phyloP scores from a whole-genome alignment of 2,113 vertebrate genomes.

The Apus apus region DNA sequence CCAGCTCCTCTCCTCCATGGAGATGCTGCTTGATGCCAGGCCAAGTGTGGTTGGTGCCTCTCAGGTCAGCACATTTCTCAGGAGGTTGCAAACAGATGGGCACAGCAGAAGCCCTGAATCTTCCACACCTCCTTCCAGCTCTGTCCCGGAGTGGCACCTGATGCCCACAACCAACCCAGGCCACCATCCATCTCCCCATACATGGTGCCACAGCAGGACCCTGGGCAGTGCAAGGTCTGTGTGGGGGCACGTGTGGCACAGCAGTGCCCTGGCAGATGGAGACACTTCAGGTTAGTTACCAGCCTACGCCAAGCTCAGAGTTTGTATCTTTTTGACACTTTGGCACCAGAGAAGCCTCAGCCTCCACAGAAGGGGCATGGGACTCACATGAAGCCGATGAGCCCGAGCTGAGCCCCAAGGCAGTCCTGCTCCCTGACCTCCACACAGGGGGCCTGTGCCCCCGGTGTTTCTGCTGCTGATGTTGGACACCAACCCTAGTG shows the following conservation, averaged over 20 bases:
- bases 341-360: neutral
- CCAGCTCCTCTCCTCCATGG: too few relatives aligned
- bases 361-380: neutral
- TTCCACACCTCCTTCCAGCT: neutral
- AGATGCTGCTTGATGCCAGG: neutral
- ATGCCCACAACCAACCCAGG: neutral
- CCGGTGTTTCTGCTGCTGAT: neutral
- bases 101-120: neutral
- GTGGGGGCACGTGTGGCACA: neutral
- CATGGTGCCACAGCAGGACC: rapidly evolving
- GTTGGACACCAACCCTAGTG: neutral
- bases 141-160: neutral
- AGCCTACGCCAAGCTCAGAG: neutral
- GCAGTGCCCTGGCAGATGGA: neutral
- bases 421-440: neutral
- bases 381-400: neutral
- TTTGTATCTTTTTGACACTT: neutral
- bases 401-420: neutral
- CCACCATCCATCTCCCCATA: neutral
- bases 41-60: neutral
- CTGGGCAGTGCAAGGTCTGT: neutral
- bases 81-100: neutral
- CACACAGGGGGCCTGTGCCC: neutral
- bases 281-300: neutral
- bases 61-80: rapidly evolving